These are phyloP conservation scores for Barbus barbus DNA, from an alignment of 2,113 vertebrate genomes.

Conservation along the genomic window DNA sequence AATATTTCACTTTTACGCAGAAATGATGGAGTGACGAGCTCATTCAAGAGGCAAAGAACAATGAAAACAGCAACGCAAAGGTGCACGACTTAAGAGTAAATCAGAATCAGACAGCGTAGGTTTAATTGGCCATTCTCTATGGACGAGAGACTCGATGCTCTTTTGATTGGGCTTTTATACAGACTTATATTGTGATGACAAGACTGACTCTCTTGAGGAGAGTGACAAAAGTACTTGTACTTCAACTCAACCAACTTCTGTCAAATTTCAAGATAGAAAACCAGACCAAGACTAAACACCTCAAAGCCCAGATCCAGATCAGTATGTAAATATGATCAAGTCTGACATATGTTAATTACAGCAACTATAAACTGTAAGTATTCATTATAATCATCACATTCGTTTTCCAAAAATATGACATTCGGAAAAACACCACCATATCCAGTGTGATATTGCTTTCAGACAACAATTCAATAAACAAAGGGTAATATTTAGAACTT, in stretches of 20 bases:
- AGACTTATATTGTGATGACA: slow-evolving; percentile 15
- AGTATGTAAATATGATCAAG: not conserved
- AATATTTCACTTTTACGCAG: not conserved
- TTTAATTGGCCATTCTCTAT: slow-evolving; percentile 32
- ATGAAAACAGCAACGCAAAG: not conserved
- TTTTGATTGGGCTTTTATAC: slow-evolving; percentile 26
- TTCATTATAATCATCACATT: no score
- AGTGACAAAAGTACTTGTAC: not conserved
- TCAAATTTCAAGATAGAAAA: not conserved
- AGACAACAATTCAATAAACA: not conserved
- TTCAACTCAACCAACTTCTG: not conserved
- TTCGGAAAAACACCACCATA: not conserved
- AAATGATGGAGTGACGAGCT: not conserved
- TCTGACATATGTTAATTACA: no score
- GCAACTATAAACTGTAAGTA: not conserved
- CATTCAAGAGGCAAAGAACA: not conserved
- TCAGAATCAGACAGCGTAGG: not conserved
- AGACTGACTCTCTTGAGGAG: not conserved
- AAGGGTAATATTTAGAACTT: not conserved
- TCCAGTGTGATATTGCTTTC: not conserved
- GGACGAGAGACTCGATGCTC: slow-evolving; percentile 14
- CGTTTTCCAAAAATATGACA: no score
- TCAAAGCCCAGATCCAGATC: not conserved
- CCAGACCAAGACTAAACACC: not conserved
- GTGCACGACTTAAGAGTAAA: slow-evolving; percentile 20